These are phyloP conservation scores for Otolemur crassicaudatus DNA, from an alignment of 2,797 vertebrate species.

Conservation along the genomic window DNA sequence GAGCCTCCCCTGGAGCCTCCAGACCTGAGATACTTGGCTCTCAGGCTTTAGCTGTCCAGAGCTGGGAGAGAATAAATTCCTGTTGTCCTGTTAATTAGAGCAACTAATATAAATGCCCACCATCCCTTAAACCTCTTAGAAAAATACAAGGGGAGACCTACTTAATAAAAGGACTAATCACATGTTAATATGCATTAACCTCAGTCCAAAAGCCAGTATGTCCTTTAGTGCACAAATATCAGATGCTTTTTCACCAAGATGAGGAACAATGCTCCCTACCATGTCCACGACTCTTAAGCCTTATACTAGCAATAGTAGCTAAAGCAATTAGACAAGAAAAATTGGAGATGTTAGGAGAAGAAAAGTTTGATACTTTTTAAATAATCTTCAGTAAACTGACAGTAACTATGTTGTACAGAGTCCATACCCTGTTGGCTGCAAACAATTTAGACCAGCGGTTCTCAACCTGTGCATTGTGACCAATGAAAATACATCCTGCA, in stretches of 20 bases:
- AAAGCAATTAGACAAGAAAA: background rate
- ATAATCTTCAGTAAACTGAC: background rate
- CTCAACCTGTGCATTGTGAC: no score
- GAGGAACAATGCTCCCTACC: background rate
- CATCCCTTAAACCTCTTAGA: background rate
- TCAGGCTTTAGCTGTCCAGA: background rate
- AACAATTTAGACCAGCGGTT: background rate
- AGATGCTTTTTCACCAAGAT: background rate
- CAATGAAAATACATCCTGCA: no score
- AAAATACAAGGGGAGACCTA: background rate
- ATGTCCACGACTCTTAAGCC: background rate
- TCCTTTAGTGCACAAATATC: background rate
- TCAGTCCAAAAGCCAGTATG: background rate
- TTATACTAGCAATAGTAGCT: background rate
- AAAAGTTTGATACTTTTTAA: background rate
- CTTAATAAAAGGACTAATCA: background rate
- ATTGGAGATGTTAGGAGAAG: background rate
- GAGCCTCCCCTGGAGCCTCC: no score
- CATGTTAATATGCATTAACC: background rate
- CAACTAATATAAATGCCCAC: background rate
- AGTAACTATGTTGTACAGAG: background rate
- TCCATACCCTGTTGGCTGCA: background rate
- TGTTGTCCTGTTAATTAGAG: background rate
- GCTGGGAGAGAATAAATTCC: rapidly evolving
- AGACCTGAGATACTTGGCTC: no score